Conservation (phyloP, 2,888 invertebrate genomes). For the Leptothorax acervorum region DNA sequence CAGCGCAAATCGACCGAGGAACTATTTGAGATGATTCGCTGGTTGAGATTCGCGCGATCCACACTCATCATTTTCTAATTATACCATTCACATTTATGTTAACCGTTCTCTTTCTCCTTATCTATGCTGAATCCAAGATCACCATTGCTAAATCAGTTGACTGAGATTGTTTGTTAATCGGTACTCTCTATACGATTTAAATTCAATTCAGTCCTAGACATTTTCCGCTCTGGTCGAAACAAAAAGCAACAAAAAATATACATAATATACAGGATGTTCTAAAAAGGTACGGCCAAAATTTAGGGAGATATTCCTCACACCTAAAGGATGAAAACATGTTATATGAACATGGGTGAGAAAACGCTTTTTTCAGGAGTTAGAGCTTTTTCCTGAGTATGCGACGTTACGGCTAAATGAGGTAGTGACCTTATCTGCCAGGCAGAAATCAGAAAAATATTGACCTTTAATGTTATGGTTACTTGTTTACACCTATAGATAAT, state of each 20-base stretch:
- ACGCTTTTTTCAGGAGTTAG: too few relatives aligned
- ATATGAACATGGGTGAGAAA: too few relatives aligned
- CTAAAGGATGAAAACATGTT: too few relatives aligned
- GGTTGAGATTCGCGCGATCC: neutral
- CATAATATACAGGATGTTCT: neutral
- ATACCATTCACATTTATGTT: neutral
- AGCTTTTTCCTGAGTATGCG: too few relatives aligned
- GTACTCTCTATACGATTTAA: neutral
- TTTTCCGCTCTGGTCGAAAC: neutral
- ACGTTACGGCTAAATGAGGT: too few relatives aligned
- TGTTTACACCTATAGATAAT: too few relatives aligned
- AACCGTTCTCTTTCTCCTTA: neutral
- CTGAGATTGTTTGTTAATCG: neutral
- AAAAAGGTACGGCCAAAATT: too few relatives aligned
- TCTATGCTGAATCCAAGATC: neutral
- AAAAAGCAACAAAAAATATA: neutral
- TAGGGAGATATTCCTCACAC: too few relatives aligned
- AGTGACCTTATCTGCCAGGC: too few relatives aligned
- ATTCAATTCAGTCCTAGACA: neutral
- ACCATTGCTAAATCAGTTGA: neutral
- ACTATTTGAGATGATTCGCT: conserved; percentile 1
- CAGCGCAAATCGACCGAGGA: conserved; percentile 26
- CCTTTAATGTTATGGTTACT: too few relatives aligned
- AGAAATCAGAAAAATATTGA: too few relatives aligned
- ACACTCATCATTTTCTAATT: neutral